These are phyloP conservation scores for Mamestra configurata DNA, from an alignment of 1,140 invertebrate species.

Conservation along the genomic window DNA sequence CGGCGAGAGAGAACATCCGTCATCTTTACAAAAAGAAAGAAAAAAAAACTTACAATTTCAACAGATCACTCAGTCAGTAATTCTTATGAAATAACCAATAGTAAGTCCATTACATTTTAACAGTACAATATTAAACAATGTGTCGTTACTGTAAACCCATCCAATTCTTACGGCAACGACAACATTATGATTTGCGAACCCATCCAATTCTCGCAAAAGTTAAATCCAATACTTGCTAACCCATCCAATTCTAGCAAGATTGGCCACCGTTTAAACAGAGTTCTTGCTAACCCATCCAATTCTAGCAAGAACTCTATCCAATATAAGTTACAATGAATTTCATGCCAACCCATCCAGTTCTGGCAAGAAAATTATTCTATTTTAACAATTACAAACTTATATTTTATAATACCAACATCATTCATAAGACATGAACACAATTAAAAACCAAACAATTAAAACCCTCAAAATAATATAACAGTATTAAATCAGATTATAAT, in stretches of 20 bases:
- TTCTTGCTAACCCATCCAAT: neutral
- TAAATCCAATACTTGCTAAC: neutral
- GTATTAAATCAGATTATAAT: too few species aligned
- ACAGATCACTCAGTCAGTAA: neutral
- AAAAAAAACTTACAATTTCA: neutral
- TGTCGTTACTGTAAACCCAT: neutral
- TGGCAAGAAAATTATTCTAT: too few species aligned
- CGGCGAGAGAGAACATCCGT: neutral
- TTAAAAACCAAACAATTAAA: too few species aligned
- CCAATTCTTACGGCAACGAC: neutral
- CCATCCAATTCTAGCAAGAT: slow-evolving; percentile 3
- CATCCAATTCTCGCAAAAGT: neutral
- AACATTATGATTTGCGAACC: neutral
- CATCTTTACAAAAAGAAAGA: neutral
- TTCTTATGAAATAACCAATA: too few species aligned
- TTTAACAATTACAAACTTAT: too few species aligned
- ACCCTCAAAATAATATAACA: too few species aligned
- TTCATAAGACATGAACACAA: too few species aligned
- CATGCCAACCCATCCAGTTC: neutral
- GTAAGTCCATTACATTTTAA: neutral
- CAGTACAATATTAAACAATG: neutral
- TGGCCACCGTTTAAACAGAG: neutral
- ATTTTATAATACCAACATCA: too few species aligned
- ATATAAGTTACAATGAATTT: neutral
- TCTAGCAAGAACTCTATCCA: neutral